Percentiles rank a stretch among this genome's conserved stretches.
Evolutionary conservation across 2,888 invertebrate genomes (phyloP).

Genomic region (Polydrusus tereticollis): DNA sequence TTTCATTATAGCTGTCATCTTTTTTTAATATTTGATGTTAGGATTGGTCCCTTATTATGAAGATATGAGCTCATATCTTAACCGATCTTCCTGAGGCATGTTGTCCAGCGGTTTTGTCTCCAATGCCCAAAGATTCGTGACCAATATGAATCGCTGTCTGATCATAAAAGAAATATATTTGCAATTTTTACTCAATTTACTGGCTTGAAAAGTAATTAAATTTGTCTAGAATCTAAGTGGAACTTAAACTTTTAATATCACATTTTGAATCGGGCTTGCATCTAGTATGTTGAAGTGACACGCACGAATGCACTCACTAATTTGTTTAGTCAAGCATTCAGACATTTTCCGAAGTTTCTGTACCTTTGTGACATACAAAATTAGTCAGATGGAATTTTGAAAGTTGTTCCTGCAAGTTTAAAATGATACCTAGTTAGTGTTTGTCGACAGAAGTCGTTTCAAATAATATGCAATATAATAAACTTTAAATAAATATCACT

Average conservation of each 20-base stretch:
- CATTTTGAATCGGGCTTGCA: not conserved
- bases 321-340: conserved; percentile 13
- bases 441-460: not conserved
- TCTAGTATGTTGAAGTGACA: conserved; percentile 10
- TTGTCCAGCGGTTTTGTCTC: too few species aligned
- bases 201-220: not conserved
- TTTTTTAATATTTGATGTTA: too few species aligned
- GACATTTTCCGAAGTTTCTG: conserved; percentile 3
- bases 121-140: too few species aligned
- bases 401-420: not conserved
- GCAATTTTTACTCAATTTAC: not conserved
- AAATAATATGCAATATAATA: not conserved
- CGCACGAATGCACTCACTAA: conserved; percentile 8
- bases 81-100: too few species aligned
- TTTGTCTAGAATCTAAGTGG: not conserved
- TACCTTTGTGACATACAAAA: conserved; percentile 7
- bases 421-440: conserved; percentile 4
- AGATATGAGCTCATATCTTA: too few species aligned
- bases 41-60: too few species aligned
- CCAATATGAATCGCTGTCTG: too few species aligned
- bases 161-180: not conserved
- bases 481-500: not conserved
- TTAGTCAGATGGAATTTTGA: not conserved
- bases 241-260: not conserved
- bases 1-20: too few species aligned